Conservation (phyloP, 2,113 vertebrate genomes). For the Peromyscus californicus region DNA sequence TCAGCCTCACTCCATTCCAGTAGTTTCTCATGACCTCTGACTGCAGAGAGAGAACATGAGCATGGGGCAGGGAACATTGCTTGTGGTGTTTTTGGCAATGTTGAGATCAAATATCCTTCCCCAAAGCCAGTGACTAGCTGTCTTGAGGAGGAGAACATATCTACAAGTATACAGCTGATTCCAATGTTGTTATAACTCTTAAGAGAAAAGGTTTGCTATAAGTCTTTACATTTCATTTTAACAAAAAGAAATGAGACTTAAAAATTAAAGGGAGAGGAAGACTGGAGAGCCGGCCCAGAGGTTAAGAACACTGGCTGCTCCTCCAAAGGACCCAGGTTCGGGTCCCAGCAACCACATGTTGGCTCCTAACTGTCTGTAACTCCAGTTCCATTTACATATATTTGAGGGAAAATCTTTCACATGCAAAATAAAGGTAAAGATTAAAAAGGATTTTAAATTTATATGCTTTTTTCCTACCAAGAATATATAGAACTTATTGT, state of each 20-base stretch:
- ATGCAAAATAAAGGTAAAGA: background rate
- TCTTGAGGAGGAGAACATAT: background rate
- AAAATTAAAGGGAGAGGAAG: background rate
- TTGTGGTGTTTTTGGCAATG: background rate
- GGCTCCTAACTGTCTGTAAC: background rate
- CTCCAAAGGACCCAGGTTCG: background rate
- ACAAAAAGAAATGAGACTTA: background rate
- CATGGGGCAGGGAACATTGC: background rate
- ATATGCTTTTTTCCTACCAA: slow-evolving; percentile 2
- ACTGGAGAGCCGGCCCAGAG: background rate
- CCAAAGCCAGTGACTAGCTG: background rate
- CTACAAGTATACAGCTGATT: background rate
- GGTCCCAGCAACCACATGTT: background rate
- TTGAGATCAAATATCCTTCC: background rate
- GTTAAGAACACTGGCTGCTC: background rate
- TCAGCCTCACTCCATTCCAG: background rate
- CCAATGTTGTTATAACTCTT: background rate
- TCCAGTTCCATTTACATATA: background rate
- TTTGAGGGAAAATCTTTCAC: background rate
- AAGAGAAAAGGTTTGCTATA: background rate
- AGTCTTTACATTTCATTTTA: background rate
- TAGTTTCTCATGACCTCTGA: background rate
- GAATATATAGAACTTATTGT: slow-evolving; percentile 31
- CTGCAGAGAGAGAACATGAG: background rate
- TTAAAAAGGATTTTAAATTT: slow-evolving; percentile 25